A percentile compares a stretch with the other conserved stretches of the same genome.
phyloP scores from a whole-genome alignment of 1,140 invertebrate species.

The Brachionus rubens region DNA sequence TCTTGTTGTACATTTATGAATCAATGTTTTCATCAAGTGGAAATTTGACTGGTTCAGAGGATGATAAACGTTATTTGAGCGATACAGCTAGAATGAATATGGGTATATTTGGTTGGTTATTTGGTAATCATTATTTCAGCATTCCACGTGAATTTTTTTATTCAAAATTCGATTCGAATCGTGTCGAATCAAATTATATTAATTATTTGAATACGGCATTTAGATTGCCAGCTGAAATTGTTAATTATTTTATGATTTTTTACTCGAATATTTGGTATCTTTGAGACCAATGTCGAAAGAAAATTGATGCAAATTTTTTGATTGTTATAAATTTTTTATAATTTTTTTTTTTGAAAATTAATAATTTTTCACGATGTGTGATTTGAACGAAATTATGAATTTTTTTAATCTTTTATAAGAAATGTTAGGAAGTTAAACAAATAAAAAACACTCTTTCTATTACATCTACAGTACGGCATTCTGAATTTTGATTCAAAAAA shows the following conservation, averaged over 20 bases:
- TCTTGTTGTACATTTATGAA: neutral
- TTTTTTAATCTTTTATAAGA: too few species aligned
- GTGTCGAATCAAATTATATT: neutral
- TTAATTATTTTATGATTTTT: slow-evolving; percentile 42
- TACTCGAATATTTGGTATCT: slow-evolving; percentile 25
- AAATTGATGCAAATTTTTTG: neutral
- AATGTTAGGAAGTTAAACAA: too few species aligned
- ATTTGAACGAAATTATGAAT: too few species aligned
- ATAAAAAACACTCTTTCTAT: too few species aligned
- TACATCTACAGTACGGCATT: too few species aligned
- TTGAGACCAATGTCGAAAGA: too few species aligned
- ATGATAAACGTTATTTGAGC: neutral
- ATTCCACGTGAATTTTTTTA: slow-evolving; percentile 11
- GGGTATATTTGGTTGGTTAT: neutral
- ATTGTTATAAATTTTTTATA: neutral
- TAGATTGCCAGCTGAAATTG: slow-evolving; percentile 5
- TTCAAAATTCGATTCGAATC: neutral
- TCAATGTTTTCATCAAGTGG: neutral
- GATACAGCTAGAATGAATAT: neutral
- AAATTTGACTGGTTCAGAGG: neutral
- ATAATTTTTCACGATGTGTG: too few species aligned
- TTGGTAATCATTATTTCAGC: slow-evolving; percentile 2
- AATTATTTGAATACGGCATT: slow-evolving; percentile 10
- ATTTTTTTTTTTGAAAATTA: neutral
- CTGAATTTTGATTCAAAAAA: too few species aligned